Conservation (phyloP, 2,113 vertebrate genomes). For the Abramis brama region DNA sequence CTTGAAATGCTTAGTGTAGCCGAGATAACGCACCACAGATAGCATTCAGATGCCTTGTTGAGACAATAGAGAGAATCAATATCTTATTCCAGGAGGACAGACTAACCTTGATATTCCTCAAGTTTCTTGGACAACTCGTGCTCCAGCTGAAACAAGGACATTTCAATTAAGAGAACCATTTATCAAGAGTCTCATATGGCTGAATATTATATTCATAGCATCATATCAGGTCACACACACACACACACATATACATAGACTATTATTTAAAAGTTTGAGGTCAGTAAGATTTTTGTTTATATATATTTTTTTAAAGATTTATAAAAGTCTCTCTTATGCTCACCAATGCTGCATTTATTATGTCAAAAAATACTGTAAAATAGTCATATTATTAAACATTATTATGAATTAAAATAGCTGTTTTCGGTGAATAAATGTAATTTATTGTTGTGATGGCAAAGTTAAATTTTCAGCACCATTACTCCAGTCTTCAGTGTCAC, state of each 20-base stretch:
- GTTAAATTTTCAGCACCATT: neutral
- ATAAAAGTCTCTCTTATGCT: neutral
- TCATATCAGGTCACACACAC: neutral
- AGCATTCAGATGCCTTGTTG: conserved; percentile 31
- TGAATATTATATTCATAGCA: neutral
- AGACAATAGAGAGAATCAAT: conserved; percentile 41
- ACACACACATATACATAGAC: neutral
- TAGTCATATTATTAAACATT: neutral
- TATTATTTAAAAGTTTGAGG: too few relatives aligned
- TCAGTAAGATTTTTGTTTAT: too few relatives aligned
- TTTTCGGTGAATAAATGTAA: neutral
- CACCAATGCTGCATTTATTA: neutral
- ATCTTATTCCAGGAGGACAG: conserved; percentile 31
- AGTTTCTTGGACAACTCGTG: conserved; percentile 89
- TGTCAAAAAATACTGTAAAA: neutral
- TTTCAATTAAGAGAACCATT: neutral
- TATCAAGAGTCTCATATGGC: neutral
- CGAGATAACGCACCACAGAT: conserved; percentile 14
- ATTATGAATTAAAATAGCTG: neutral
- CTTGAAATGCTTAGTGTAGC: neutral
- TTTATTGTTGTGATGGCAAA: too few relatives aligned
- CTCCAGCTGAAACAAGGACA: conserved; percentile 82
- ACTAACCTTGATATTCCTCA: conserved; percentile 92
- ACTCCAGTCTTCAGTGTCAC: neutral
- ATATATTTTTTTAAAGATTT: too few relatives aligned